Base-by-base conservation (phyloP, 92 coral and sea anemone genomes). In the Anthopleura xanthogrammica region DNA sequence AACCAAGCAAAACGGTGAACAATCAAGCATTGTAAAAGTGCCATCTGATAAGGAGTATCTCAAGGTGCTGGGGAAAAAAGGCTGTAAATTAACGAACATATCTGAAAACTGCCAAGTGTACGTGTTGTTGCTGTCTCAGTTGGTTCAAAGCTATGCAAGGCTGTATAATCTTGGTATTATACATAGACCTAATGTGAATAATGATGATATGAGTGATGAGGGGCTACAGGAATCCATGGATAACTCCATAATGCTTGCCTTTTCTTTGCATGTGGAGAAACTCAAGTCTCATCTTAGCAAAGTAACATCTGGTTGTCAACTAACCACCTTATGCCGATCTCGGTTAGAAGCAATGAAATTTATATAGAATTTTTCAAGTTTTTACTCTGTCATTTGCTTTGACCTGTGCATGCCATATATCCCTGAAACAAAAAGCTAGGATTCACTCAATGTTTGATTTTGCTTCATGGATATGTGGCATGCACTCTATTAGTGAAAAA, bases 91-190 rank as follows among this genome's bases (percentile, higher is more conserved):
- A 13, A 77, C 82, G 9, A 76, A 78, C 58, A 70, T 91, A 2
- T 40, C 94, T 2, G 85, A 85, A 16, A 87, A 86, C 14, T 91
- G 92, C 78, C 89, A 93, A 39, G 86, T 88, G 40, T 91, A 84
- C 77, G 60, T 89, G 46, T 89, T 94, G 75, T 79, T 89, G 66
- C 42, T 91, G 52, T 89, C 98, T 4, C 93, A 89, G 65, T 79
- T 94, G 10, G 74, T 88, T 43, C 90, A 89, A 80, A 81, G 85
- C 29, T 91, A 84, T 66, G 79, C 60, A 64, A 85, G 68, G 82
- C 54, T 80, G 52, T 60, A 79, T 16, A 24, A 80, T 29, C 39
- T 81, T 36, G 82, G 82, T 40, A 12, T 1, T 50, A 20, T 79
- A 20, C 14, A 55, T 58, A 39, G 79, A 19, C 57, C 52, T 20